Evolutionary conservation across 2,888 invertebrate genomes (phyloP).

Genomic region (Idaea aversata): DNA sequence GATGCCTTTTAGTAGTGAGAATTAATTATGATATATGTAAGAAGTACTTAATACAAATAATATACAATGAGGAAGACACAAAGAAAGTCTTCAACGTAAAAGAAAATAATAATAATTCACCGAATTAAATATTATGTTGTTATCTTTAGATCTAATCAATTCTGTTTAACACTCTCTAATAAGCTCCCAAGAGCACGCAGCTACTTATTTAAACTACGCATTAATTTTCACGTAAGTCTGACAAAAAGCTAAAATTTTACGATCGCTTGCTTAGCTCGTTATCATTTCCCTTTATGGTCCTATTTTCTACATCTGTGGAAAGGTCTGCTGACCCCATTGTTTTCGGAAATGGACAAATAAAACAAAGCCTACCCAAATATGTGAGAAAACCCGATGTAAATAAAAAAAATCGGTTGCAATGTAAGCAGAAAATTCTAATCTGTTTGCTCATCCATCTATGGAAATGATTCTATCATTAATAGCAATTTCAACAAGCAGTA

Average conservation of each 20-base stretch:
- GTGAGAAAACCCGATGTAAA: neutral
- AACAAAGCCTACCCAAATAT: neutral
- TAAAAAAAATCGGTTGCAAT: neutral
- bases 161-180: neutral
- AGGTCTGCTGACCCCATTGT: neutral
- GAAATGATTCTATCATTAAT: neutral
- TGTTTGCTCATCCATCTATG: too few relatives aligned
- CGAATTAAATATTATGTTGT: too few relatives aligned
- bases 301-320: neutral
- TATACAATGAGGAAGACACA: too few relatives aligned
- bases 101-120: too few relatives aligned
- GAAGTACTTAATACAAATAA: too few relatives aligned
- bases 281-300: neutral
- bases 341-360: constrained; percentile 8
- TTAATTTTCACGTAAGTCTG: neutral
- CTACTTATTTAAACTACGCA: neutral
- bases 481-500: neutral
- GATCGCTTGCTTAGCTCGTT: neutral
- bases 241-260: neutral
- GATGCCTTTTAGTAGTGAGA: too few relatives aligned
- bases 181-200: neutral
- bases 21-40: too few relatives aligned
- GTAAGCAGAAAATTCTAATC: neutral
- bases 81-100: too few relatives aligned
- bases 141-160: too few relatives aligned